Evolutionary conservation across 2,113 vertebrate genomes (phyloP), one percentile per base, ranked within the genome.

Genomic region (Pleuronectes platessa): DNA sequence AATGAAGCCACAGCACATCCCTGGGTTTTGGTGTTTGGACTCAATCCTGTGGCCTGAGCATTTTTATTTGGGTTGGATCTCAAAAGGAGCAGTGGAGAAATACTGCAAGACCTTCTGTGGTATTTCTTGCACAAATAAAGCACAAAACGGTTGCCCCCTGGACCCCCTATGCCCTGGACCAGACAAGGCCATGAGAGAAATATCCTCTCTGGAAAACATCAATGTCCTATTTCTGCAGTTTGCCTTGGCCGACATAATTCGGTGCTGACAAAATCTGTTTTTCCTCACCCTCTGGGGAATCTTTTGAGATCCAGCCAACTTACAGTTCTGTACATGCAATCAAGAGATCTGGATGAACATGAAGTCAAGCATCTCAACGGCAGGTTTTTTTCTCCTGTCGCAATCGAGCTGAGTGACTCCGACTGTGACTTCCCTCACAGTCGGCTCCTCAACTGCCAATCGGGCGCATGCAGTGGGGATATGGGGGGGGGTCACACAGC

Each of bases 261-360:
- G 40, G 40, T 0, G 3, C 40, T 3, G 40, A 42, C 40, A 42
- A 37, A 42, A 42, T 24, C 40, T 3, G 40, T 42, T 72, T 37
- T 53, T 61, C 67, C 24, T 5, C 69, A 45, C 14, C 45, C 51
- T 70, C 42, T 14, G 40, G 35, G 78, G 67, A 84, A 66, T 60
- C 83, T 27, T 83, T 82, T 82, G 78, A 81, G 83, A 86, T 86
- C 82, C 85, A 79, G 68, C 61, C 84, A 73, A 68, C 45, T 21
- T 69, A 76, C 15, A 53, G 31, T 12, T 45, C 27, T n/a, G 21
- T 59, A 61, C 81, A 81, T 86, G 87, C 80, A 83, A 70, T 65
- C 31, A 27, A 35, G 40, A 20, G 74, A 76, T 68, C 14, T 24
- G 55, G 82, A 65, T 78, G 37, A 51, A 71, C 68, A 45, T 11